Conservation (phyloP, 1,140 invertebrate species). For the Drosophila novamexicana region DNA sequence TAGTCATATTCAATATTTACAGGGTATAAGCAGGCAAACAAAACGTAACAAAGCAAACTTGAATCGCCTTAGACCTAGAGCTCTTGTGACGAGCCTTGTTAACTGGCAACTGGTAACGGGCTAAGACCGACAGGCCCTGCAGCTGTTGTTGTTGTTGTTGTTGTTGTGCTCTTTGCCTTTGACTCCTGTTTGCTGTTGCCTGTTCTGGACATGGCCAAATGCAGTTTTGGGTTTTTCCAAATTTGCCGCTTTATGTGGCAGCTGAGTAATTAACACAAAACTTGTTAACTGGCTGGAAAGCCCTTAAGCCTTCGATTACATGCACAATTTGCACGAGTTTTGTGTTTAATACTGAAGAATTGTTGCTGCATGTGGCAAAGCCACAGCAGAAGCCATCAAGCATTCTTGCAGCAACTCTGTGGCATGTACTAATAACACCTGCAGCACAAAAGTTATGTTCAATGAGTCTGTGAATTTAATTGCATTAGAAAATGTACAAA, state of each 20-base stretch:
- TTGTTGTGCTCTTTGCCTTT: not conserved
- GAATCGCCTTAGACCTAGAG: not conserved
- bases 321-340: conserved; percentile 42
- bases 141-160: not conserved
- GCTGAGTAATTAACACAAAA: conserved; percentile 40
- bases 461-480: too few relatives aligned
- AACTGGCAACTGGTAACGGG: not conserved
- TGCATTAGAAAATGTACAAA: too few relatives aligned
- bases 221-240: conserved; percentile 12
- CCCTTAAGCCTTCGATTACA: conserved; percentile 30
- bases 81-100: conserved; percentile 6
- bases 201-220: not conserved
- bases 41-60: not conserved
- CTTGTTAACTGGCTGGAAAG: conserved; percentile 27
- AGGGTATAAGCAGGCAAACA: conserved; percentile 12
- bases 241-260: conserved; percentile 28
- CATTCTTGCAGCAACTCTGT: conserved; percentile 14
- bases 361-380: conserved; percentile 9
- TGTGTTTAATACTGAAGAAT: conserved; percentile 16
- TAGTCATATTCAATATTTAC: not conserved
- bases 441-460: not conserved
- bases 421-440: conserved; percentile 12
- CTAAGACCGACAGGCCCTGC: not conserved
- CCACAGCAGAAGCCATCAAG: conserved; percentile 1
- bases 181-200: not conserved